Conservation (phyloP, 2,113 vertebrate genomes). For the Indri indri region DNA sequence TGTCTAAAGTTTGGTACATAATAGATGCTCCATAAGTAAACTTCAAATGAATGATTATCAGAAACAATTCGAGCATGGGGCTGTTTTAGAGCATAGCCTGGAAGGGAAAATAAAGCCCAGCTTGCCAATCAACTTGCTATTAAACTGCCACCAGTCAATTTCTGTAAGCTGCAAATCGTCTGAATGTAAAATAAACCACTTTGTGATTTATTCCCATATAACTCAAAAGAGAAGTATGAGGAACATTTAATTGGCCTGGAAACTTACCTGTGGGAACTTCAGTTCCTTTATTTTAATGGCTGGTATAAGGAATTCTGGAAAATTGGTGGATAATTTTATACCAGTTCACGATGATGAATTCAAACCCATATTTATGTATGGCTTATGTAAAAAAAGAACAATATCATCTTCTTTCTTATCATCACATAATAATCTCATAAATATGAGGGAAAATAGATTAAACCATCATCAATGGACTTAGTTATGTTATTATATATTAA, state of each 20-base stretch:
- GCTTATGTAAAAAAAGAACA: background rate
- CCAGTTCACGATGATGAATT: background rate
- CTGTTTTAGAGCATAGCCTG: rapidly evolving
- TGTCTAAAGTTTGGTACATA: no score
- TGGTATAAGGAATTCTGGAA: background rate
- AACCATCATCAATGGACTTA: no score
- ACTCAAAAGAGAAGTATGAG: background rate
- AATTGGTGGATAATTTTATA: background rate
- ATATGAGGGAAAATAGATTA: background rate
- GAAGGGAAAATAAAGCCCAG: rapidly evolving
- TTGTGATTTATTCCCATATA: background rate
- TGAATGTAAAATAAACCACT: background rate
- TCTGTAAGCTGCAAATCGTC: background rate
- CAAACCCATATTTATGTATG: background rate
- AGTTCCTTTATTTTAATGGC: background rate
- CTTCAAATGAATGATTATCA: rapidly evolving
- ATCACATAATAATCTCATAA: background rate
- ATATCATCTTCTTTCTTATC: background rate
- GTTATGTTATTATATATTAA: background rate
- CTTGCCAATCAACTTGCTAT: background rate
- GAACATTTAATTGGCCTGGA: background rate
- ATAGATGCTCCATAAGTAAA: rapidly evolving
- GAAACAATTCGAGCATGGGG: background rate
- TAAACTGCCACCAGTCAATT: background rate
- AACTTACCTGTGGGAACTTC: background rate